Percentiles rank a stretch among this genome's conserved stretches.
Conservation (phyloP, 2,113 vertebrate genomes). For the Microcebus tavaratra region DNA sequence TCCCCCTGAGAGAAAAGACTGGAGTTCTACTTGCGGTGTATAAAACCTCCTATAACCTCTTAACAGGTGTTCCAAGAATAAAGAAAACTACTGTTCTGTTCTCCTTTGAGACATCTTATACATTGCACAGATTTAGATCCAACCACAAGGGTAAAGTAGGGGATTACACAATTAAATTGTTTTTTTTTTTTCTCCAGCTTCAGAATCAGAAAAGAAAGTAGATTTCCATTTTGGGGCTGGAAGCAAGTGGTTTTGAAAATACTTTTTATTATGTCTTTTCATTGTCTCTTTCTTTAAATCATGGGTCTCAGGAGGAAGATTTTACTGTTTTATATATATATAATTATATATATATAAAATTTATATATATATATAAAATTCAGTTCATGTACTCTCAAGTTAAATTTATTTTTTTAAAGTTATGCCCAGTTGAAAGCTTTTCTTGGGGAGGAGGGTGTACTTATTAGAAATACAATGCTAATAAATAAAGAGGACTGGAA, state of each 20-base stretch:
- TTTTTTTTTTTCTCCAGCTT: neutral
- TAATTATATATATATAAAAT: too few relatives aligned
- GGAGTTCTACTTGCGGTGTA: slow-evolving; percentile 60
- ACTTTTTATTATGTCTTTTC: neutral
- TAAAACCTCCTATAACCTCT: slow-evolving; percentile 64
- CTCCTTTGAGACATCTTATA: slow-evolving; percentile 48
- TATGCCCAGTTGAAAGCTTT: neutral
- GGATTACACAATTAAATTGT: neutral
- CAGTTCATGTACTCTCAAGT: neutral
- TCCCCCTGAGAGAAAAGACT: slow-evolving; percentile 30
- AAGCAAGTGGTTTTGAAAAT: slow-evolving; percentile 44
- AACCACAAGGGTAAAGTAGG: neutral
- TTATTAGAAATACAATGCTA: slow-evolving; percentile 36
- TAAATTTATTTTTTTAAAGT: slow-evolving; percentile 17
- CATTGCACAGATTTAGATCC: slow-evolving; percentile 45
- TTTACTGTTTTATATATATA: neutral
- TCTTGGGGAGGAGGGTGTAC: neutral
- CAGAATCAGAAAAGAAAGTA: slow-evolving; percentile 18
- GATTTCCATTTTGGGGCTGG: neutral
- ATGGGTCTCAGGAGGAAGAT: neutral
- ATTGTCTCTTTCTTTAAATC: neutral
- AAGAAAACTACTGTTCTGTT: slow-evolving; percentile 72
- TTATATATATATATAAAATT: neutral
- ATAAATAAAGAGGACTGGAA: neutral
- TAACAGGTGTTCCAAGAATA: slow-evolving; percentile 79